Base-by-base conservation (phyloP, 2,888 invertebrate species). In the Eutolmus rufibarbis region DNA sequence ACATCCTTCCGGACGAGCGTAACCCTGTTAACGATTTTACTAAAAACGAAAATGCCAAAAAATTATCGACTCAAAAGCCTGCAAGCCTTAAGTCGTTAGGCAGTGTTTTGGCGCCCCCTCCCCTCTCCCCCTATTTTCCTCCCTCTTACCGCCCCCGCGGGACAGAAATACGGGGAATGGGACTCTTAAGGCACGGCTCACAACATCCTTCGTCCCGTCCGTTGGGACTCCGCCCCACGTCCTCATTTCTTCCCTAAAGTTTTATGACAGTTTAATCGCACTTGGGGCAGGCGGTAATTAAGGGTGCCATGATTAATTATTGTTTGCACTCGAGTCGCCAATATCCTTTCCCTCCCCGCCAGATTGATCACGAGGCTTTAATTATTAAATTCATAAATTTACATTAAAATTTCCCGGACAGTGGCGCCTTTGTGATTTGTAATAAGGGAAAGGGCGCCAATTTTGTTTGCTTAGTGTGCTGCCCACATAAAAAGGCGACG, bases 241-340 rank as follows among this genome's bases (percentile, higher is more conserved):
- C 19, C 76, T 34, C 76, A n/a, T 37, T 66, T 82, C 66, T 85
- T 85, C 74, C 74, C 85, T 74, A 74, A 85, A 85, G 85, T 85
- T 85, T 85, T 85, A 85, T 85, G 85, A 86, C 76, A 86, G 77
- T 86, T 86, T 86, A 77, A 86, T 86, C 86, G 77, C 77, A 86
- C 56, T 86, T 77, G 46, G 76, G 77, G 77, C 37, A 31, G 46
- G 51, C 37, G 46, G 77, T 86, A 86, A 86, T 86, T 86, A 86
- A 86, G 76, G 77, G 46, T 37, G 77, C 77, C 76, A 77, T 86
- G 86, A 86, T 86, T 86, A 86, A 86, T 86, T 76, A 56, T 86
- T 86, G 74, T 85, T 86, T 77, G 51, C 56, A 56, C 77, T 56
- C 66, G 66, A 31, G 74, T 46, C 77, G 8, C 56, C 76, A 43